A percentile compares a stretch with the other conserved stretches of the same genome.
Conservation (phyloP, 2,113 vertebrate genomes). For the Sinocyclocheilus anshuiensis region DNA sequence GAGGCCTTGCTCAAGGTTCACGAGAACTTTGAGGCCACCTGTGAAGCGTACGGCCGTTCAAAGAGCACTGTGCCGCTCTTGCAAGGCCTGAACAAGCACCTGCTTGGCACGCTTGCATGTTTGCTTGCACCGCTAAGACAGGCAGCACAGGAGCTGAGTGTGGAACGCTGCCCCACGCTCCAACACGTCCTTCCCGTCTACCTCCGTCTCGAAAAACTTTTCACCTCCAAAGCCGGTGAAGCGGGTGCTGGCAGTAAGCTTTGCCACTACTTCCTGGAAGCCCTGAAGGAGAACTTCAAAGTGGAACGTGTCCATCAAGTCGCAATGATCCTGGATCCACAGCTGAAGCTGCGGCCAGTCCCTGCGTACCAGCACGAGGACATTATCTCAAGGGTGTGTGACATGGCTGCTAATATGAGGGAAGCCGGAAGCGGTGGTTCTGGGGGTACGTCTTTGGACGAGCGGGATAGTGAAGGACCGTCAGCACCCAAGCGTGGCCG, state of each 20-base stretch:
- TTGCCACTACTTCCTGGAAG: slow-evolving; percentile 97
- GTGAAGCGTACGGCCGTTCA: slow-evolving; percentile 92
- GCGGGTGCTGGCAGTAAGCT: slow-evolving; percentile 93
- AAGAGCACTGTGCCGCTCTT: slow-evolving; percentile 92
- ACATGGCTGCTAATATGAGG: slow-evolving; percentile 87
- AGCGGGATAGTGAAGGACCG: slow-evolving; percentile 81
- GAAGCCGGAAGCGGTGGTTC: slow-evolving; percentile 74
- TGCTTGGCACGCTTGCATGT: slow-evolving; percentile 90
- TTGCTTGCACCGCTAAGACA: slow-evolving; percentile 90
- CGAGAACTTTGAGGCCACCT: slow-evolving; percentile 94
- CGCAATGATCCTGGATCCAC: slow-evolving; percentile 96
- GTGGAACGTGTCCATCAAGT: slow-evolving; percentile 95
- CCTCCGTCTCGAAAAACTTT: slow-evolving; percentile 95
- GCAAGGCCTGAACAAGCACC: slow-evolving; percentile 95
- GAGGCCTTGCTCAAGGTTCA: slow-evolving; percentile 95
- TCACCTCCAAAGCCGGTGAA: slow-evolving; percentile 95
- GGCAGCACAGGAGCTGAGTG: slow-evolving; percentile 91
- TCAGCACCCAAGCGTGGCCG: slow-evolving; percentile 84
- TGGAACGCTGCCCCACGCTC: slow-evolving; percentile 90
- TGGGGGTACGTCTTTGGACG: slow-evolving; percentile 83
- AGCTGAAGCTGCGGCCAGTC: slow-evolving; percentile 92
- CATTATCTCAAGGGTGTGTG: slow-evolving; percentile 92
- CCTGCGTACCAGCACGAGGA: slow-evolving; percentile 96
- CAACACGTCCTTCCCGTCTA: slow-evolving; percentile 96
- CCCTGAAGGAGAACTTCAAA: slow-evolving; percentile 97